phyloP scores from a whole-genome alignment of 2,888 invertebrate species.

The Periphyllus acericola region DNA sequence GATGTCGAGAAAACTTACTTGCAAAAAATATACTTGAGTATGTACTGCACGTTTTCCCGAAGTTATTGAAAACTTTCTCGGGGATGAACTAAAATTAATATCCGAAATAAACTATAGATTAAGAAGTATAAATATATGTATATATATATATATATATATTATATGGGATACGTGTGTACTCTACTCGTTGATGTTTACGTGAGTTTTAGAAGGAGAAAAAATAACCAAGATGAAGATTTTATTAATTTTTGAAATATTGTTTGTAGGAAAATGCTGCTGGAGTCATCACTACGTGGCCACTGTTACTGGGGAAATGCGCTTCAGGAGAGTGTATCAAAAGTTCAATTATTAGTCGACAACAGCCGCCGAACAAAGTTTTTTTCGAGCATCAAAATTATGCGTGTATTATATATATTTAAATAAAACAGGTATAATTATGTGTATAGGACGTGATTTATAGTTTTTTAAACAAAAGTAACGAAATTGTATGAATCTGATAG shows the following conservation, averaged over 20 bases:
- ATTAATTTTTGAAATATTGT: background rate
- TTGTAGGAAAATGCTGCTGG: background rate
- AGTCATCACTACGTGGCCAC: background rate
- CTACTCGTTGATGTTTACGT: too few species aligned
- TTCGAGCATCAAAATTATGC: background rate
- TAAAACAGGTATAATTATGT: background rate
- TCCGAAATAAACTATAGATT: conserved; percentile 1
- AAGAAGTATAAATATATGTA: background rate
- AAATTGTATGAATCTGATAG: background rate
- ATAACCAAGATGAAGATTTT: background rate
- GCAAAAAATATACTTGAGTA: background rate
- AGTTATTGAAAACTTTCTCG: background rate
- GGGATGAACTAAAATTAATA: conserved; percentile 1
- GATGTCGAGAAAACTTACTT: background rate
- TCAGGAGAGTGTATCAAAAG: background rate
- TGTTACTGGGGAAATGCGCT: background rate
- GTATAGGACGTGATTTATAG: background rate
- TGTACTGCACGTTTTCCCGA: background rate
- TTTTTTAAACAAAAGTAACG: background rate
- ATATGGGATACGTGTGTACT: too few species aligned
- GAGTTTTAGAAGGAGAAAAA: background rate
- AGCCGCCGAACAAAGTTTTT: background rate
- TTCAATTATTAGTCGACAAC: background rate
- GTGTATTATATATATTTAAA: background rate
- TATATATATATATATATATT: background rate